Conservation (phyloP, 2,888 invertebrate species). For the Tinea trinotella region DNA sequence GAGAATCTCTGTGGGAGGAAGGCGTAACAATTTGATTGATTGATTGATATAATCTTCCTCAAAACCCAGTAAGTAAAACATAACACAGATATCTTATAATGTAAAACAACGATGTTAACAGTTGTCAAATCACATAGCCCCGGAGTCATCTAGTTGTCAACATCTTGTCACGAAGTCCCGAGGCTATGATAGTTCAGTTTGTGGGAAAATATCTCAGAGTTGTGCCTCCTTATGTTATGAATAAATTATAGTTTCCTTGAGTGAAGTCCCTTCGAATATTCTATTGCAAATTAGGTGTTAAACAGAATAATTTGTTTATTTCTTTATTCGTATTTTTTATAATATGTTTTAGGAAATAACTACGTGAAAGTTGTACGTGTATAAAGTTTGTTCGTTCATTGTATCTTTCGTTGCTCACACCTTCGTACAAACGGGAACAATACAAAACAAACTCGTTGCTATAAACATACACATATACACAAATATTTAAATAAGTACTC, state of each 20-base stretch:
- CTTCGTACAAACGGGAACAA: constrained; percentile 2
- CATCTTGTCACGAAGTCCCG: constrained; percentile 37
- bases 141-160: constrained; percentile 37
- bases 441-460: constrained; percentile 1
- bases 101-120: constrained; percentile 41
- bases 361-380: background rate
- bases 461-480: constrained; percentile 10
- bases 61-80: too few species aligned
- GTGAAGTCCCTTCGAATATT: background rate
- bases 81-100: constrained; percentile 24
- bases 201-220: constrained; percentile 4
- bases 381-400: background rate
- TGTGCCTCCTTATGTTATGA: constrained; percentile 5
- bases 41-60: too few species aligned
- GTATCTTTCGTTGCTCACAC: constrained; percentile 3
- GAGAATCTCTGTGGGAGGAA: too few species aligned
- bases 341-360: background rate
- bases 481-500: constrained; percentile 16
- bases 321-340: background rate
- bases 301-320: background rate
- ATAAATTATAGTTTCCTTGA: constrained; percentile 11
- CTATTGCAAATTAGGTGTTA: background rate
- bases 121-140: constrained; percentile 28
- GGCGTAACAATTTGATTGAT: too few species aligned
- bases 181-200: constrained; percentile 37